Conservation (phyloP, 2,888 invertebrate species). For the Apomyelois bistriatella region DNA sequence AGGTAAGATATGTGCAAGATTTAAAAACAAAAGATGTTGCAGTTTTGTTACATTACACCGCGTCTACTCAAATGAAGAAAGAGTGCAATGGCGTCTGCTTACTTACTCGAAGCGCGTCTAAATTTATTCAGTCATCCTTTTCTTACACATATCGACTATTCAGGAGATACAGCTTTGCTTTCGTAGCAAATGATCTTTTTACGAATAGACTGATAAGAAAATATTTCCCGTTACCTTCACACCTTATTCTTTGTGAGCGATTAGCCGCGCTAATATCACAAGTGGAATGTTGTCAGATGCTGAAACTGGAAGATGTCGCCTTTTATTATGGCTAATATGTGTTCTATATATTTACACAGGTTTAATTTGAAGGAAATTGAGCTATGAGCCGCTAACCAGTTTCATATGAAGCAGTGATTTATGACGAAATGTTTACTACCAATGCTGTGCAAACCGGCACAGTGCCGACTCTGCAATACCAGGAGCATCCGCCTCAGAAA, state of each 20-base stretch:
- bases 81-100: conserved; percentile 73
- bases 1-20: conserved; percentile 24
- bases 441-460: conserved; percentile 81
- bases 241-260: conserved; percentile 64
- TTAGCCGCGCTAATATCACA: conserved; percentile 62
- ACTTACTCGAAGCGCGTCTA: conserved; percentile 65
- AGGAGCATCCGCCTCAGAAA: conserved; percentile 82
- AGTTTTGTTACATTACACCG: conserved; percentile 32
- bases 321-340: conserved; percentile 19
- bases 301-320: conserved; percentile 20
- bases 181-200: conserved; percentile 75
- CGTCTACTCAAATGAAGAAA: conserved; percentile 37
- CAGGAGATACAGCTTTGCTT: conserved; percentile 62
- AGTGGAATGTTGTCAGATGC: conserved; percentile 15
- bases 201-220: conserved; percentile 73
- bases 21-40: not conserved
- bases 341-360: conserved; percentile 32
- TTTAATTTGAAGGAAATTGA: conserved; percentile 47
- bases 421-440: conserved; percentile 76
- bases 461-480: conserved; percentile 83
- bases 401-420: conserved; percentile 31
- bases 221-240: conserved; percentile 76
- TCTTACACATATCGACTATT: conserved; percentile 77
- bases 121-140: conserved; percentile 78
- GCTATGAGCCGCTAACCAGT: conserved; percentile 39